phyloP scores from a whole-genome alignment of 1,140 invertebrate species.

The Lordiphosa mommai region DNA sequence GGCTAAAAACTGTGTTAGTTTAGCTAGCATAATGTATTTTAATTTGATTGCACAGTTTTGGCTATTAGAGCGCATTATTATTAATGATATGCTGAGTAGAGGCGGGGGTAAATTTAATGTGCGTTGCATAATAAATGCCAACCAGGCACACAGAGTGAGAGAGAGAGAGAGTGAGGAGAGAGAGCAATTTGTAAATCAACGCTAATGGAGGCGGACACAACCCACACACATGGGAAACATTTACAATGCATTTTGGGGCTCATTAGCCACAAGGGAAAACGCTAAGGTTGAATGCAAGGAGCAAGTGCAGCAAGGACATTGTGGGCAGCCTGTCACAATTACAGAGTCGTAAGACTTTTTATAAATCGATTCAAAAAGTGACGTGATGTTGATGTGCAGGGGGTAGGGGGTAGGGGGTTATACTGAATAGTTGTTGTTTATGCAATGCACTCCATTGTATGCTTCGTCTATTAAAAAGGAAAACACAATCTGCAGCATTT shows the following conservation, averaged over 20 bases:
- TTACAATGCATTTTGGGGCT: slow-evolving; percentile 32
- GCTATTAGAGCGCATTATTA: slow-evolving; percentile 50
- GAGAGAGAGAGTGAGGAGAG: neutral
- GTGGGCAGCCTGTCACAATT: slow-evolving; percentile 25
- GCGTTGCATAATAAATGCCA: slow-evolving; percentile 37
- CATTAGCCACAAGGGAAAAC: slow-evolving; percentile 24
- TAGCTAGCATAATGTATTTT: slow-evolving; percentile 41
- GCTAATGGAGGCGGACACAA: slow-evolving; percentile 40
- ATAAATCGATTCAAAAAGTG: slow-evolving; percentile 47
- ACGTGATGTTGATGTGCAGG: slow-evolving; percentile 22
- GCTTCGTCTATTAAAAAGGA: neutral
- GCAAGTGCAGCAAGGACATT: slow-evolving; percentile 22
- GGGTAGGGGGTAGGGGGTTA: neutral
- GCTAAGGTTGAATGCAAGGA: neutral
- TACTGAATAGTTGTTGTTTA: slow-evolving; percentile 33
- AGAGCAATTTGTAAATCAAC: slow-evolving; percentile 24
- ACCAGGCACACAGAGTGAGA: neutral
- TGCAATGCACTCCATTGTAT: slow-evolving; percentile 37
- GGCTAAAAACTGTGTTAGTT: slow-evolving; percentile 5
- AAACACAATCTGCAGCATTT: slow-evolving; percentile 62
- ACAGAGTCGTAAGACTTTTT: slow-evolving; percentile 24
- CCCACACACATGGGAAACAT: slow-evolving; percentile 2
- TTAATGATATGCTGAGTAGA: slow-evolving; percentile 45
- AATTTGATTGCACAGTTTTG: slow-evolving; percentile 51
- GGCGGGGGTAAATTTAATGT: slow-evolving; percentile 12